Percentiles rank a stretch among this genome's conserved stretches.
phyloP scores from a whole-genome alignment of 2,113 vertebrate species.

The Oenanthe melanoleuca region DNA sequence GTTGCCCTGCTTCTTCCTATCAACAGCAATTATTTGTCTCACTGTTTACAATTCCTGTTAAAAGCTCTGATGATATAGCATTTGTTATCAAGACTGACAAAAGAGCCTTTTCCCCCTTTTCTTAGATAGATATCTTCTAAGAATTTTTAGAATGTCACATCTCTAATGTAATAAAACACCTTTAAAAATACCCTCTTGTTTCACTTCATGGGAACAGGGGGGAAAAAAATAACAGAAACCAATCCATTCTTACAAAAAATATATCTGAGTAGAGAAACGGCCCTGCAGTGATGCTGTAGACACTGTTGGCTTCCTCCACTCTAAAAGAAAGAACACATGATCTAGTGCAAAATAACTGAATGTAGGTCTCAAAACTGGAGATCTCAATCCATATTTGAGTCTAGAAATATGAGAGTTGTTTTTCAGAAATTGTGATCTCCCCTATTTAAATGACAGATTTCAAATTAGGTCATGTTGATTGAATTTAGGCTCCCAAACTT shows the following conservation, averaged over 20 bases:
- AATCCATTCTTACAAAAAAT: not conserved
- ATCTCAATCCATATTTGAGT: not conserved
- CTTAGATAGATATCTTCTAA: not conserved
- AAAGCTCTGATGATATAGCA: not conserved
- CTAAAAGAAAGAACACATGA: not conserved
- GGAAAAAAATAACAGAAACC: rapidly evolving
- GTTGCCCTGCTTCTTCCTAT: not conserved
- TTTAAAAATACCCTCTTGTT: not conserved
- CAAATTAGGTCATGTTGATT: not conserved
- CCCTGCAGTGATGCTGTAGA: not conserved
- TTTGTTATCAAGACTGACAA: not conserved
- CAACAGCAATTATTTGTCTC: not conserved
- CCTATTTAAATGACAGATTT: not conserved
- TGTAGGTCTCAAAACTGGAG: not conserved
- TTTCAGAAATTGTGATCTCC: not conserved
- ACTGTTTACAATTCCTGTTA: not conserved
- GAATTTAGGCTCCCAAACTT: not conserved
- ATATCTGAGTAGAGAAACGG: not conserved
- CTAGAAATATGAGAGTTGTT: not conserved
- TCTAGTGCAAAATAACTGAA: not conserved
- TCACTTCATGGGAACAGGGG: not conserved
- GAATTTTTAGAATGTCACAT: not conserved
- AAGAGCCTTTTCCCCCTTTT: not conserved
- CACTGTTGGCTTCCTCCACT: not conserved
- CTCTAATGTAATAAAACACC: not conserved